Percentiles rank a stretch among this genome's conserved stretches.
Conservation (phyloP, 1,140 invertebrate genomes). For the Micrasema longulum region DNA sequence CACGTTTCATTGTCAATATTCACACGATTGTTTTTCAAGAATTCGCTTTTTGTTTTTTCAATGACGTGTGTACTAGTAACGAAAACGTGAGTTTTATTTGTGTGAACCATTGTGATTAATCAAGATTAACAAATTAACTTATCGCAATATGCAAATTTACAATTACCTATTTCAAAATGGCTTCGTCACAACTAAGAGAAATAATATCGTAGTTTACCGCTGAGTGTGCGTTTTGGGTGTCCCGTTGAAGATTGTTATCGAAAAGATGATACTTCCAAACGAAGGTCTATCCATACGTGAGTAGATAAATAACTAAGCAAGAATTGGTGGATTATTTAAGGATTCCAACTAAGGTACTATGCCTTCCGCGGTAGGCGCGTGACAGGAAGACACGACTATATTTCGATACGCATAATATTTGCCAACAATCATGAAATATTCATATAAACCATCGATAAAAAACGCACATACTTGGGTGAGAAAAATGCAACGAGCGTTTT, state of each 20-base stretch:
- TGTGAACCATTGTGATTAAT: conserved; percentile 5
- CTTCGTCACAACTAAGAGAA: too few relatives aligned
- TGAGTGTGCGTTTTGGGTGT: too few relatives aligned
- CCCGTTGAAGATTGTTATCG: too few relatives aligned
- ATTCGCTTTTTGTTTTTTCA: not conserved
- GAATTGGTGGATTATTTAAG: not conserved
- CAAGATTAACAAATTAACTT: not conserved
- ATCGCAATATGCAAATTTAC: not conserved
- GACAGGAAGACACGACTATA: conserved; percentile 38
- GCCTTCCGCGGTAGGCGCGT: conserved; percentile 25
- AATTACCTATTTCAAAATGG: too few relatives aligned
- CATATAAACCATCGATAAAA: not conserved
- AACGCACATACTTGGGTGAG: not conserved
- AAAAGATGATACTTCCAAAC: not conserved
- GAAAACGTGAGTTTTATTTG: not conserved
- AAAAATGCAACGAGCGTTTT: not conserved
- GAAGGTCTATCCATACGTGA: not conserved
- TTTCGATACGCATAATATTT: conserved; percentile 26
- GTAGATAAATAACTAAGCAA: conserved; percentile 1
- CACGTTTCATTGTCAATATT: conserved; percentile 14
- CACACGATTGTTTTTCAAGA: conserved; percentile 9
- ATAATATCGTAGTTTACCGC: too few relatives aligned
- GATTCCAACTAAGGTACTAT: conserved; percentile 8
- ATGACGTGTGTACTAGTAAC: not conserved
- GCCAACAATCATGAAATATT: conserved; percentile 25